Base-by-base conservation (phyloP, 2,797 vertebrate species). In the Melanotaenia pygmaea region DNA sequence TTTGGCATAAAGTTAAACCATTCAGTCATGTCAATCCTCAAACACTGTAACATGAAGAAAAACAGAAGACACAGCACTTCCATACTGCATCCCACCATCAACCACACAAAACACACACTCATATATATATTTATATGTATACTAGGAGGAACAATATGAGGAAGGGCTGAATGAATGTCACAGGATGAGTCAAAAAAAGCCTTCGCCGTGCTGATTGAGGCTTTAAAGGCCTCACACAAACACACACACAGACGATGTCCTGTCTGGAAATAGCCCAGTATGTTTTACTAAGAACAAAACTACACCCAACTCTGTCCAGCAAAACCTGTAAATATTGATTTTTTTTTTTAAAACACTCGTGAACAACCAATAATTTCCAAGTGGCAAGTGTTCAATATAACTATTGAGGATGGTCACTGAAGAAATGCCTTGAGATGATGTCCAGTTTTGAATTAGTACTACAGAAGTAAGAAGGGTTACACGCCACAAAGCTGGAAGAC, bases 1-100 rank as follows among this genome's bases (percentile, higher is more conserved):
- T 90, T 91, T 88, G 85, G 89, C 86, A 89, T 87, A 53, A 82
- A 82, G 76, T 84, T 72, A 67, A 87, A 84, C 63, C 76, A 30
- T 82, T 90, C 76, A 86, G 80, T 89, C 91, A 72, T 75, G 56
- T 71, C 71, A n/a, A 81, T 64, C 78, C 64, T 64, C 61, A 72
- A 84, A 82, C 87, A 78, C 74, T 83, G 72, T 64, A 77, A 86
- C 80, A 80, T 38, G 47, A 64, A 54, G 8, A 54, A 45, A 68
- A 51, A 37, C 37, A 64, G 66, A 73, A 75, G 59, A 86, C 64
- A 57, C 38, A 54, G 67, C 45, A 59, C 64, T 59, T 35, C 79
- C 81, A 45, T n/a, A 84, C 80, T 65, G 71, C 64, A 70, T 71
- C 58, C 61, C 57, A 69, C 71, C 65, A 59, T 78, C 77, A 57